Conservation (phyloP, 2,888 invertebrate genomes). For the Machimus rusticus region DNA sequence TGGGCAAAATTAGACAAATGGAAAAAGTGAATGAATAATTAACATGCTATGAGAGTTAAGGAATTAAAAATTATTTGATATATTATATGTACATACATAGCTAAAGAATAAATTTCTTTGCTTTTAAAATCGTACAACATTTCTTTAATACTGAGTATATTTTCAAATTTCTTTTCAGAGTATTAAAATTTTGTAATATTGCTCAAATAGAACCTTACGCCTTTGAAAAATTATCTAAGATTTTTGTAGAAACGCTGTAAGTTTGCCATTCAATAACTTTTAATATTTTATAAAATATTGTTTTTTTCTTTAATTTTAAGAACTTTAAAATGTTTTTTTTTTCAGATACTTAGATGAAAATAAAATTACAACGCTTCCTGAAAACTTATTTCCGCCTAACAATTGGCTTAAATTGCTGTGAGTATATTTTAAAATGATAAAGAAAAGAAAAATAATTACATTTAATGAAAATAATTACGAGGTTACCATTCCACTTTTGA, state of each 20-base stretch:
- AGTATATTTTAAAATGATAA: constrained; percentile 55
- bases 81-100: too few species aligned
- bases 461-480: not conserved
- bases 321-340: constrained; percentile 43
- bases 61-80: too few species aligned
- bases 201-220: constrained; percentile 57
- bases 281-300: not conserved
- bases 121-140: too few species aligned
- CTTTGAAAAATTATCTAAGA: constrained; percentile 57
- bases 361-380: constrained; percentile 59
- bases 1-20: too few species aligned
- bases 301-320: not conserved
- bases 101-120: too few species aligned
- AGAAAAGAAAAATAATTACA: not conserved
- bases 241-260: constrained; percentile 58
- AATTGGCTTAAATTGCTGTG: constrained; percentile 62
- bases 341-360: constrained; percentile 65
- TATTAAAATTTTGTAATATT: constrained; percentile 63
- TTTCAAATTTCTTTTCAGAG: constrained; percentile 54
- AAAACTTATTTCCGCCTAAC: constrained; percentile 58
- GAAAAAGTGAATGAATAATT: too few species aligned
- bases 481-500: not conserved
- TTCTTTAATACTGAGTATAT: not conserved
- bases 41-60: too few species aligned
- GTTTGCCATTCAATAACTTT: constrained; percentile 32